Conservation (phyloP, 2,797 vertebrate species). For the Poeciliopsis infans region DNA sequence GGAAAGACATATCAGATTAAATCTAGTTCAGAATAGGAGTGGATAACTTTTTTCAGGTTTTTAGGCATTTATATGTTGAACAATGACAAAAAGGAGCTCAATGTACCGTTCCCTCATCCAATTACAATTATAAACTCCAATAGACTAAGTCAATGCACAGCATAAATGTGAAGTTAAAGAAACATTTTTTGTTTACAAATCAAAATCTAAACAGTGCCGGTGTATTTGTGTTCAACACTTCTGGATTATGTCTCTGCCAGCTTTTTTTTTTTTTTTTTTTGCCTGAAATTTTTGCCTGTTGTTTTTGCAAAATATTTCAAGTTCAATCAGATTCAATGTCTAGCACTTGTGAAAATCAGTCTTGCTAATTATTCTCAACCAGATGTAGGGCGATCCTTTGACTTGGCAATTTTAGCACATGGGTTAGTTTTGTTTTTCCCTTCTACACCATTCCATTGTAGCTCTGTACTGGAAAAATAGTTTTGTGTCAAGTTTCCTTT, state of each 20-base stretch:
- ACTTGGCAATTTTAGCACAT: no score
- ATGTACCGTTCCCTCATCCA: background rate
- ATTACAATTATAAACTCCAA: background rate
- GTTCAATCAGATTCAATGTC: background rate
- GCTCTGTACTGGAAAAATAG: background rate
- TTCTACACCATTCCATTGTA: background rate
- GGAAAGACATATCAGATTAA: slow-evolving; percentile 44
- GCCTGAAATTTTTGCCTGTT: background rate
- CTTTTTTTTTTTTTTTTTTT: background rate
- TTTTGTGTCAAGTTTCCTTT: background rate
- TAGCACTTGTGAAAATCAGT: background rate
- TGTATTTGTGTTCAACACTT: background rate
- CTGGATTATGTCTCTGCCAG: background rate
- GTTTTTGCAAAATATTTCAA: background rate
- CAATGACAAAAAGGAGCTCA: background rate
- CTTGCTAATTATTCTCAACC: background rate
- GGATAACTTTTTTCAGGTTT: background rate
- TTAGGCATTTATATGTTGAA: slow-evolving; percentile 5
- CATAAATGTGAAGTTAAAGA: background rate
- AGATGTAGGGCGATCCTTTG: background rate
- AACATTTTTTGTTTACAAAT: background rate
- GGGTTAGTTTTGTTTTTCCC: no score
- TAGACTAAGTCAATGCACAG: background rate
- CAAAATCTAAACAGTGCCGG: background rate
- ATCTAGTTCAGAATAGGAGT: slow-evolving; percentile 7